A percentile compares a stretch with the other conserved stretches of the same genome.
Evolutionary conservation across 2,113 vertebrate genomes (phyloP).

Genomic region (Sitta europaea): DNA sequence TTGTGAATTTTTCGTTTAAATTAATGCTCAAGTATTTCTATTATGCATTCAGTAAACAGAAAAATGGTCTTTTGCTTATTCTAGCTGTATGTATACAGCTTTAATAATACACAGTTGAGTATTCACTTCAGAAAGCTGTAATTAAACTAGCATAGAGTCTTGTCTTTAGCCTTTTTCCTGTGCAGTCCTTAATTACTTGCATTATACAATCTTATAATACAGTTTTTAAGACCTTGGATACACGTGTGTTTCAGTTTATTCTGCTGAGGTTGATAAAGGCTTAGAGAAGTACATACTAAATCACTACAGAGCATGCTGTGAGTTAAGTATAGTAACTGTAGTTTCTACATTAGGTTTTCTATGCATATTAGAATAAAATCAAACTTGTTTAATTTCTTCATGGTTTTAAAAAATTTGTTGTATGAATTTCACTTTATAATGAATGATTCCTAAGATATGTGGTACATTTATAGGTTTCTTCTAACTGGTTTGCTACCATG

Average conservation of each 20-base stretch:
- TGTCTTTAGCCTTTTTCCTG: background rate
- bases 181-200: background rate
- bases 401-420: background rate
- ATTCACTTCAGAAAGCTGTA: background rate
- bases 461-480: background rate
- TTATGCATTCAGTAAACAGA: background rate
- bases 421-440: background rate
- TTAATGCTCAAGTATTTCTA: background rate
- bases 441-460: background rate
- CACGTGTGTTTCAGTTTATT: background rate
- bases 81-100: background rate
- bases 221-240: background rate
- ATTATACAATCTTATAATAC: background rate
- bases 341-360: background rate
- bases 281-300: background rate
- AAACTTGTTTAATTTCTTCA: background rate
- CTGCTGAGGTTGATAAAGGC: background rate
- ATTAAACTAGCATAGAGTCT: background rate
- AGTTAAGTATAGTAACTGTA: background rate
- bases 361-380: background rate
- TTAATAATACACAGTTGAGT: background rate
- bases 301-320: background rate
- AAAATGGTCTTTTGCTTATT: background rate
- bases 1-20: background rate
- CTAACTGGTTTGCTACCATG: background rate